These are phyloP conservation scores for Patella depressa DNA, from an alignment of 2,888 invertebrate genomes.

Conservation along the genomic window DNA sequence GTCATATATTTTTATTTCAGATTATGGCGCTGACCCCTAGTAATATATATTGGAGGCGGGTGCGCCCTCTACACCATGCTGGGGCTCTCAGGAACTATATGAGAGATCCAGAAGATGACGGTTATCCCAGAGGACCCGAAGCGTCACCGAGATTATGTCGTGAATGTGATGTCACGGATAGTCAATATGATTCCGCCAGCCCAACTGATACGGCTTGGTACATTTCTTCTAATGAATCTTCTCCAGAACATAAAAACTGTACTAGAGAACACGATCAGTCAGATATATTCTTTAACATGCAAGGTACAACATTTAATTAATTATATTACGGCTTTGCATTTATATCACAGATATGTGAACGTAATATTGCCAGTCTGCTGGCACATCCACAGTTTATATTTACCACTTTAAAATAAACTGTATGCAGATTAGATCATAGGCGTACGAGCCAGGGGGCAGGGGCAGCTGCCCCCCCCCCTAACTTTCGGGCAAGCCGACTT, in stretches of 20 bases:
- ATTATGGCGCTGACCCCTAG: slow-evolving; percentile 67
- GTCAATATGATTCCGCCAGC: slow-evolving; percentile 62
- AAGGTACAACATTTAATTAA: slow-evolving; percentile 32
- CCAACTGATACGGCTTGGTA: slow-evolving; percentile 55
- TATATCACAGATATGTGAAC: too few relatives aligned
- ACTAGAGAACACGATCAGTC: background rate
- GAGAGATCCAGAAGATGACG: slow-evolving; percentile 60
- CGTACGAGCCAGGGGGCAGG: too few relatives aligned
- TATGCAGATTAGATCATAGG: too few relatives aligned
- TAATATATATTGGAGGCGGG: slow-evolving; percentile 64
- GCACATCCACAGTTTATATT: too few relatives aligned
- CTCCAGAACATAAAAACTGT: slow-evolving; percentile 28
- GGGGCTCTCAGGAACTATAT: slow-evolving; percentile 66
- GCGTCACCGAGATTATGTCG: slow-evolving; percentile 53
- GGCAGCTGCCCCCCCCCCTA: too few relatives aligned
- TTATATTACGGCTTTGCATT: too few relatives aligned
- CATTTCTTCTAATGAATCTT: slow-evolving; percentile 51
- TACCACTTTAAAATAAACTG: too few relatives aligned
- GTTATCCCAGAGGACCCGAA: slow-evolving; percentile 65
- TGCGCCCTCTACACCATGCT: slow-evolving; percentile 64
- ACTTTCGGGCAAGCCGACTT: too few relatives aligned
- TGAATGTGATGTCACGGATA: slow-evolving; percentile 51
- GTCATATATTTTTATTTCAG: slow-evolving; percentile 42
- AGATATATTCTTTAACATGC: slow-evolving; percentile 47
- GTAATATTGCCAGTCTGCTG: too few relatives aligned